These are phyloP conservation scores for Dryobates pubescens DNA, from an alignment of 2,797 vertebrate genomes.

Conservation along the genomic window DNA sequence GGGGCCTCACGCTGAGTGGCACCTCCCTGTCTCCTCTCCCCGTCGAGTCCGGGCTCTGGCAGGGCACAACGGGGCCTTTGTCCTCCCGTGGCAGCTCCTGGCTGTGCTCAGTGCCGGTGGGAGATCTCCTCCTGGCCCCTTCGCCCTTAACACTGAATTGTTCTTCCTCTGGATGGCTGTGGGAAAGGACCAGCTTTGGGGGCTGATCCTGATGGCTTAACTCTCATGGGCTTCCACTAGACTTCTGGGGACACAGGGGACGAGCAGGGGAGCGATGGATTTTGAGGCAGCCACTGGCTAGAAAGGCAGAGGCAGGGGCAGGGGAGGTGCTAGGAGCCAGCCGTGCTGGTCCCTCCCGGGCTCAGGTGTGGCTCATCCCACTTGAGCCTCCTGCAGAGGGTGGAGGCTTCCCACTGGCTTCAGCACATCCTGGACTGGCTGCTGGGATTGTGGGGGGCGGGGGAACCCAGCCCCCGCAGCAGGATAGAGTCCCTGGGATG, in stretches of 20 bases:
- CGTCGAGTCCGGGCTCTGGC: fast-evolving
- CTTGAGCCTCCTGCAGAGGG: not conserved
- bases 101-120: fast-evolving
- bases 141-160: not conserved
- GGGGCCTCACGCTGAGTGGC: not conserved
- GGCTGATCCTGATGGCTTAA: conserved; percentile 34
- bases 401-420: not conserved
- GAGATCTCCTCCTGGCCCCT: not conserved
- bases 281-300: not conserved
- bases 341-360: not conserved
- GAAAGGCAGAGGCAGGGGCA: conserved; percentile 26
- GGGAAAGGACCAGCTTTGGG: conserved; percentile 21
- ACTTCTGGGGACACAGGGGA: conserved; percentile 5
- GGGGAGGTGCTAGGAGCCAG: conserved; percentile 13
- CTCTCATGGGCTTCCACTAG: not conserved
- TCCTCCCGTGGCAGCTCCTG: not conserved
- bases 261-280: not conserved
- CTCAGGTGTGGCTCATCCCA: not conserved
- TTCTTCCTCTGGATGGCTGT: conserved; percentile 3
- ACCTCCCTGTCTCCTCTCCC: not conserved
- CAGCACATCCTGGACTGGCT: not conserved
- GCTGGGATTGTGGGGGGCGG: too few species aligned
- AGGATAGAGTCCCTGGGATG: not conserved
- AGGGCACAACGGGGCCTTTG: not conserved
- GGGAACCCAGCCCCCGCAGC: fast-evolving